Evolutionary conservation across 1,140 invertebrate genomes (phyloP).

Genomic region (Sweltsa coloradensis): DNA sequence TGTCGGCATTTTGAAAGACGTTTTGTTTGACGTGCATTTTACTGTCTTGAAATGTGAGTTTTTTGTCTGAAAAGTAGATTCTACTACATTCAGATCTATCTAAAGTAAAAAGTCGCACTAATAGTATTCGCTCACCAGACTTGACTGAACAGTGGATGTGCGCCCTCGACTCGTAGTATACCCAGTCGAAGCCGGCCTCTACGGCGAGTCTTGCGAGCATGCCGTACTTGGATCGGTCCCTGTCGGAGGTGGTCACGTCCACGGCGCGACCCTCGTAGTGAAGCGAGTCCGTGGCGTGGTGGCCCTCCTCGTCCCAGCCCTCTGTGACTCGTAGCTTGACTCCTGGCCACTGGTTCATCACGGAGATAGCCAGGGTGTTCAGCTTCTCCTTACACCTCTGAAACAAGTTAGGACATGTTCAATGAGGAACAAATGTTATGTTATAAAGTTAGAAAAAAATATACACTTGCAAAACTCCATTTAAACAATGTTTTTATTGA

Average conservation of each 20-base stretch:
- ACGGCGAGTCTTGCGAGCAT: slow-evolving; percentile 92
- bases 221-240: slow-evolving; percentile 84
- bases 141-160: slow-evolving; percentile 97
- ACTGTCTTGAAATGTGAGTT: no score
- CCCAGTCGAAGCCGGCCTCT: slow-evolving; percentile 97
- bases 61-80: no score
- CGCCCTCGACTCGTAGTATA: slow-evolving; percentile 86
- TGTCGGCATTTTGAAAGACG: no score
- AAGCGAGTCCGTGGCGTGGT: slow-evolving; percentile 66
- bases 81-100: no score
- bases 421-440: no score
- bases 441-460: not conserved
- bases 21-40: no score
- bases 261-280: slow-evolving; percentile 95
- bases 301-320: slow-evolving; percentile 84
- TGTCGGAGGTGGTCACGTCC: slow-evolving; percentile 88
- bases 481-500: no score
- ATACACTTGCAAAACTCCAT: not conserved
- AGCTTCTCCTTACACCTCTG: slow-evolving; percentile 93
- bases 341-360: slow-evolving; percentile 96
- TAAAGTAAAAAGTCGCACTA: no score
- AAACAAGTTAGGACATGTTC: slow-evolving; percentile 27
- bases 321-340: slow-evolving; percentile 85
- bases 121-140: slow-evolving; percentile 93
- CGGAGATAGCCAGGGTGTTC: slow-evolving; percentile 86